phyloP scores from a whole-genome alignment of 1,140 invertebrate genomes.

The Papilio aristodemus region DNA sequence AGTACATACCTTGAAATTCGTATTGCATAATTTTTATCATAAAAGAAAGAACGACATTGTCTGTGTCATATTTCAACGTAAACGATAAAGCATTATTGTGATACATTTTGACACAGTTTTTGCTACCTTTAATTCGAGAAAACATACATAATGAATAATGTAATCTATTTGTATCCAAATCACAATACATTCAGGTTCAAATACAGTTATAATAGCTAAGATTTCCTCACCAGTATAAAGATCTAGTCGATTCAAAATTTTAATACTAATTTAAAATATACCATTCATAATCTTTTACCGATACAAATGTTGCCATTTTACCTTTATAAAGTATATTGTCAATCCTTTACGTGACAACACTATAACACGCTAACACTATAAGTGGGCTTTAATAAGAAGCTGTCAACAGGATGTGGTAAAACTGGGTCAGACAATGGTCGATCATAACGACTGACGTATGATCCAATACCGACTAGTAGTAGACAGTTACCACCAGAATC shows the following conservation, averaged over 20 bases:
- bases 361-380: too few species aligned
- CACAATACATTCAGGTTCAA: too few species aligned
- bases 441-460: too few species aligned
- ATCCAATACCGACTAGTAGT: conserved; percentile 2
- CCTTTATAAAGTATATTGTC: too few species aligned
- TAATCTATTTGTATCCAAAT: background rate
- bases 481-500: background rate
- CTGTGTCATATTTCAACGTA: background rate
- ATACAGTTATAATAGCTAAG: too few species aligned
- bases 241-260: too few species aligned
- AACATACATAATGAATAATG: background rate
- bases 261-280: too few species aligned
- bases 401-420: background rate
- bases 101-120: background rate
- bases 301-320: too few species aligned
- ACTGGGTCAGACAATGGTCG: conserved; percentile 4
- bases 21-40: background rate
- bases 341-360: too few species aligned
- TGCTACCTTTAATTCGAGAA: background rate
- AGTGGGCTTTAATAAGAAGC: background rate
- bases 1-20: background rate
- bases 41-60: background rate
- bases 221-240: too few species aligned
- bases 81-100: background rate
- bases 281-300: too few species aligned